Evolutionary conservation across 2,797 vertebrate species (phyloP).

Genomic region (Champsocephalus esox): DNA sequence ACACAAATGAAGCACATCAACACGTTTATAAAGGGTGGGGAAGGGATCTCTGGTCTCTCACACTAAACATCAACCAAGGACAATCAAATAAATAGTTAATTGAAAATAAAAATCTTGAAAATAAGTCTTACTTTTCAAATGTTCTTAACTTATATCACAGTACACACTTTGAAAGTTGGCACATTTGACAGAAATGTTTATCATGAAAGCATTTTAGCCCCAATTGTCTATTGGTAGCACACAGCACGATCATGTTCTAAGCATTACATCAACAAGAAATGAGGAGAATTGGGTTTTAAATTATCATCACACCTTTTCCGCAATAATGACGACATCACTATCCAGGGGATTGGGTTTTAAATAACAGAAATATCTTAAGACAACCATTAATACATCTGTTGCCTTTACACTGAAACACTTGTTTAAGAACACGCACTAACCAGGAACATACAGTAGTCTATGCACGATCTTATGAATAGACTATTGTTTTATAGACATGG

Average conservation of each 20-base stretch:
- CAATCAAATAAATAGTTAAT: not conserved
- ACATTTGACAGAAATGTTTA: constrained; percentile 12
- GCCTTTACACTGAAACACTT: not conserved
- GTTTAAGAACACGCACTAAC: no score
- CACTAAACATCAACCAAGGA: constrained; percentile 1
- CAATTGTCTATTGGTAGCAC: not conserved
- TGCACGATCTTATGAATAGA: not conserved
- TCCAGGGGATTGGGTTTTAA: not conserved
- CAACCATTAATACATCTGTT: not conserved
- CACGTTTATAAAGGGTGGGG: constrained; percentile 18
- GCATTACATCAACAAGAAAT: not conserved
- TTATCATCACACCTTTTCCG: not conserved
- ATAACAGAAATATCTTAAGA: not conserved
- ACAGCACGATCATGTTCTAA: no score
- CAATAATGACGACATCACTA: not conserved
- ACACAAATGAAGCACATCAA: constrained; percentile 37
- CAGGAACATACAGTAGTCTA: not conserved
- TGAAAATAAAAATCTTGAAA: constrained; percentile 19
- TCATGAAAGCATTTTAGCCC: not conserved
- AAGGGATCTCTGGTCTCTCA: not conserved
- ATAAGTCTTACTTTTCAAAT: not conserved
- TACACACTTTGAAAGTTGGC: constrained; percentile 15
- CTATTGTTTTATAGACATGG: constrained; percentile 10
- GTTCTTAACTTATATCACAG: not conserved
- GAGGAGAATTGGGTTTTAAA: not conserved